Evolutionary conservation across 2,113 vertebrate species (phyloP).

Genomic region (Ardeotis arabs): DNA sequence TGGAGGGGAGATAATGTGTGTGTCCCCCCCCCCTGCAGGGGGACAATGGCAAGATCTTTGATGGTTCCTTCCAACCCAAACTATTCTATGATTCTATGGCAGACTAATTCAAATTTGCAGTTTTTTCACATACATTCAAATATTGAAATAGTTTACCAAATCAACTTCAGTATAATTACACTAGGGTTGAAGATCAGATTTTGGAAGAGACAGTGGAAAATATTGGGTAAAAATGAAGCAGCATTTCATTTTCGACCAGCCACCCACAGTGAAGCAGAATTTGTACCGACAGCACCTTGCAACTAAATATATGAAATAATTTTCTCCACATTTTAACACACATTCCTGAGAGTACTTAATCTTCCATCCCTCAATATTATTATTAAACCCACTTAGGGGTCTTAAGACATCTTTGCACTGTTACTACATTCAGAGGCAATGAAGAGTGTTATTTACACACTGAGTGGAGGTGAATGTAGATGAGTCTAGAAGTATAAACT

Average conservation of each 20-base stretch:
- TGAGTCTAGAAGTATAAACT: neutral
- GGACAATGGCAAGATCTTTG: neutral
- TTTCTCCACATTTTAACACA: neutral
- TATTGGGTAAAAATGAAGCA: neutral
- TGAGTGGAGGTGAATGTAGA: neutral
- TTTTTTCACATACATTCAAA: neutral
- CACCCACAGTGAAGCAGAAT: neutral
- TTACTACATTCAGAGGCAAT: neutral
- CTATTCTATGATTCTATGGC: neutral
- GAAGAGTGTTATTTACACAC: neutral
- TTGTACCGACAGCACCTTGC: neutral
- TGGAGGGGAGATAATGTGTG: neutral
- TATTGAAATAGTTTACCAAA: neutral
- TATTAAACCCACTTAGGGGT: neutral
- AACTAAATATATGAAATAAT: neutral
- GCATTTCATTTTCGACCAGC: neutral
- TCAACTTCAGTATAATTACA: neutral
- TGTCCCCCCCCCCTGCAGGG: too few relatives aligned
- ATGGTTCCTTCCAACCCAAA: neutral
- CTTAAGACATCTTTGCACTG: conserved; percentile 4
- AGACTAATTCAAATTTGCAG: neutral
- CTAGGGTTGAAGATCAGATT: neutral
- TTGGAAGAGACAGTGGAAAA: neutral
- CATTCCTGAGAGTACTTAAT: neutral
- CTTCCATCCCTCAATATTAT: neutral